phyloP scores from a whole-genome alignment of 2,113 vertebrate species.

The Rana temporaria region DNA sequence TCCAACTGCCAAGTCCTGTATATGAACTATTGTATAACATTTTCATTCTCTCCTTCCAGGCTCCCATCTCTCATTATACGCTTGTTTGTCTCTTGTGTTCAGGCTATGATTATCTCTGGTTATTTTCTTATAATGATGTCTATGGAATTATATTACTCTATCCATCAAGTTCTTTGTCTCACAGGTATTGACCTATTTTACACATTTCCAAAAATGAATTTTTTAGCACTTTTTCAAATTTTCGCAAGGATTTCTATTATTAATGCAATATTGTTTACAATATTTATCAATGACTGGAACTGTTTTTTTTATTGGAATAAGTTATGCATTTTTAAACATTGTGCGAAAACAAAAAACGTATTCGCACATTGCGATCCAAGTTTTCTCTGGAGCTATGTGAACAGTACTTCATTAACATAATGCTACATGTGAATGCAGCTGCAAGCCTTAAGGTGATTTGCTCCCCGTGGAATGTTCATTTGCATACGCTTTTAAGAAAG shows the following conservation, averaged over 20 bases:
- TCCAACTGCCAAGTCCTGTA: not conserved
- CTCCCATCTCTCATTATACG: constrained; percentile 5
- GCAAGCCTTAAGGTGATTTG: not conserved
- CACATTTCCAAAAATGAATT: constrained; percentile 1
- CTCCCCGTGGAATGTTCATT: not conserved
- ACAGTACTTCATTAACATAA: not conserved
- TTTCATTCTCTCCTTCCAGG: not conserved
- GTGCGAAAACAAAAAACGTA: not conserved
- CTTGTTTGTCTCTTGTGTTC: constrained; percentile 16
- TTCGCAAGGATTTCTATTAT: not conserved
- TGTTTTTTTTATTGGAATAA: not conserved
- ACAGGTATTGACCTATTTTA: constrained; percentile 39
- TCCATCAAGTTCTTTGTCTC: not conserved
- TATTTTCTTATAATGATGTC: constrained; percentile 35
- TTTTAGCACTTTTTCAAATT: not conserved
- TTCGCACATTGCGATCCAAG: not conserved
- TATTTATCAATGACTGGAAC: not conserved
- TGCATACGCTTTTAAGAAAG: not conserved
- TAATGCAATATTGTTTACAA: not conserved
- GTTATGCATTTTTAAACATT: constrained; percentile 6
- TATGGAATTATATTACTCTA: constrained; percentile 19
- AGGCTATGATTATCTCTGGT: constrained; percentile 22
- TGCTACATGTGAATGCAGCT: not conserved
- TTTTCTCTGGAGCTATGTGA: constrained; percentile 18
- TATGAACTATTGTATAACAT: not conserved